phyloP scores from a whole-genome alignment of 2,113 vertebrate species.

The Neodontobutis hainanensis region DNA sequence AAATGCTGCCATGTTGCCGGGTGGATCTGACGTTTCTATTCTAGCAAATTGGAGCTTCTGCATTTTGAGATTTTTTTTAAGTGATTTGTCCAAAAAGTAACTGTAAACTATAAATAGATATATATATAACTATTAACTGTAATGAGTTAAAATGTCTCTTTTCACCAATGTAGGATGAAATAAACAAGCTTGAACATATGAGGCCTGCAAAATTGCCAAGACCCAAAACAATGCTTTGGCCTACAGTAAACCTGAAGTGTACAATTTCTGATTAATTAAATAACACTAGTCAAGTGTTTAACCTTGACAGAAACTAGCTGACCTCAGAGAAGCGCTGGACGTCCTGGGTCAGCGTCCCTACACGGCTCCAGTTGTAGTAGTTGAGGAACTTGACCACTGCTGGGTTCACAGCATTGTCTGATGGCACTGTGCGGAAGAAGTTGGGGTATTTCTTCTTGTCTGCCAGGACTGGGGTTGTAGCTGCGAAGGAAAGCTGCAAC shows the following conservation, averaged over 20 bases:
- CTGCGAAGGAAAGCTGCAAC: constrained; percentile 94
- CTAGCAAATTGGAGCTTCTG: background rate
- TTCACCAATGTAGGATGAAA: too few species aligned
- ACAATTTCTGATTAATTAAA: too few species aligned
- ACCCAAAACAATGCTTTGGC: too few species aligned
- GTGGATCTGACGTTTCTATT: constrained; percentile 2
- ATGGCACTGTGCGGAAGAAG: constrained; percentile 98
- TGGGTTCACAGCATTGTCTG: constrained; percentile 97
- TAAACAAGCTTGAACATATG: too few species aligned
- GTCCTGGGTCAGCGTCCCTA: constrained; percentile 97
- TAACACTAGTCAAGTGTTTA: too few species aligned
- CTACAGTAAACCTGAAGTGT: too few species aligned
- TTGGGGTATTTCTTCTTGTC: constrained; percentile 99
- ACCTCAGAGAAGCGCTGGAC: constrained; percentile 99
- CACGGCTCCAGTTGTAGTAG: constrained; percentile 92
- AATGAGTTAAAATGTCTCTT: too few species aligned
- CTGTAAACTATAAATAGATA: background rate
- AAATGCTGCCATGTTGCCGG: background rate
- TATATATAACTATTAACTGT: too few species aligned
- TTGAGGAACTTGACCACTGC: constrained; percentile 96
- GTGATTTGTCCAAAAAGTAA: constrained; percentile 10
- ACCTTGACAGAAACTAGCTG: constrained; percentile 36
- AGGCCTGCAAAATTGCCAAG: too few species aligned
- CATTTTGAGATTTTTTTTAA: constrained; percentile 7
- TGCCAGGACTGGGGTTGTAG: constrained; percentile 95